Evolutionary conservation across 2,797 vertebrate species (phyloP).

Genomic region (Poecilia gillii): DNA sequence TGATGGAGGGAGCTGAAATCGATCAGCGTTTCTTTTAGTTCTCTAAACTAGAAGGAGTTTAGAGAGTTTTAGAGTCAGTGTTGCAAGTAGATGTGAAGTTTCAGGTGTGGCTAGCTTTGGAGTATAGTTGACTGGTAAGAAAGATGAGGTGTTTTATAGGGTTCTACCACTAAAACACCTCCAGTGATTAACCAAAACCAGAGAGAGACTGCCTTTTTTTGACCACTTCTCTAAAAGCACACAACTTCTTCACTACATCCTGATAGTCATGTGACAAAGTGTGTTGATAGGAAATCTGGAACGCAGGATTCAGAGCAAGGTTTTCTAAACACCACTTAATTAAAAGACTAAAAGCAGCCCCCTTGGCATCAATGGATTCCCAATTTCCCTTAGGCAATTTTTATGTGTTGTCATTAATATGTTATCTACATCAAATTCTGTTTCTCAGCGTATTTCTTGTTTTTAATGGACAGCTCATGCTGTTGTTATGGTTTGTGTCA

Average conservation of each 20-base stretch:
- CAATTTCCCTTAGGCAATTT: not conserved
- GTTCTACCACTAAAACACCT: not conserved
- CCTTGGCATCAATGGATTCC: not conserved
- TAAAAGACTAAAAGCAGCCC: not conserved
- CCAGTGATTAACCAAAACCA: not conserved
- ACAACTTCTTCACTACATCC: not conserved
- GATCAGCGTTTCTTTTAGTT: not conserved
- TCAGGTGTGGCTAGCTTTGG: not conserved
- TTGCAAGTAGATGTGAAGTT: not conserved
- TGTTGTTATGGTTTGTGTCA: not conserved
- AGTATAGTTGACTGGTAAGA: not conserved
- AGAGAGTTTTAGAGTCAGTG: not conserved
- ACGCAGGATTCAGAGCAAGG: not conserved
- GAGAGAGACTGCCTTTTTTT: not conserved
- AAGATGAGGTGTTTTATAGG: not conserved
- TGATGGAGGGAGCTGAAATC: not conserved
- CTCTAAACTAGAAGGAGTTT: not conserved
- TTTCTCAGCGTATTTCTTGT: not conserved
- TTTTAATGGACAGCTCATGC: not conserved
- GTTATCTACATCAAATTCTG: not conserved
- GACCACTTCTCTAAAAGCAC: not conserved
- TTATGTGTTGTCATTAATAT: not conserved
- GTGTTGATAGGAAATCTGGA: not conserved
- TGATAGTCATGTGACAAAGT: not conserved
- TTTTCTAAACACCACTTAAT: not conserved